Conservation (phyloP, 1,140 invertebrate genomes). For the Lasaia peninsularis region DNA sequence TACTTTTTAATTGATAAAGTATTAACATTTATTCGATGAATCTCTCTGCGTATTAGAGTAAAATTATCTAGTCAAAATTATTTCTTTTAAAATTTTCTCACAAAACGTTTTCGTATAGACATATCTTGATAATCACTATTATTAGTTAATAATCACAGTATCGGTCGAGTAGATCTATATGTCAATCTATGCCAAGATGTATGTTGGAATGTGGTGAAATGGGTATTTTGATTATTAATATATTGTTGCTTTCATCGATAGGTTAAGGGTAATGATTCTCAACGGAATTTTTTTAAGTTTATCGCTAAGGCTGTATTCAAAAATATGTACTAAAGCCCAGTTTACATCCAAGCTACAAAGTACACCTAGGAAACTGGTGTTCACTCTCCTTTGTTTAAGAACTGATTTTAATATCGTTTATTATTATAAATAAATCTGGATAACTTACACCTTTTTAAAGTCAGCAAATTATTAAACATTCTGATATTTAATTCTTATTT, state of each 20-base stretch:
- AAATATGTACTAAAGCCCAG: no score
- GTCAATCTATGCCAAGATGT: neutral
- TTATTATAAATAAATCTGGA: no score
- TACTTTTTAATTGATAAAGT: constrained; percentile 47
- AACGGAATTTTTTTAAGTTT: neutral
- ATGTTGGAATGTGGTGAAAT: neutral
- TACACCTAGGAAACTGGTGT: no score
- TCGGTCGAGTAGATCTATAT: constrained; percentile 1
- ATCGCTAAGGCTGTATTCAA: no score
- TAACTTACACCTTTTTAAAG: no score
- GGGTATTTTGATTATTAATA: neutral
- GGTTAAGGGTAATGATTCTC: neutral
- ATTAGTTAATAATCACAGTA: neutral
- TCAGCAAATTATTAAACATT: no score
- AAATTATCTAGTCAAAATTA: constrained; percentile 74
- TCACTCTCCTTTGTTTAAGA: no score
- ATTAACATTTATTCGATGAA: constrained; percentile 66
- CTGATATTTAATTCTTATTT: no score
- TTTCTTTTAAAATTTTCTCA: constrained; percentile 40
- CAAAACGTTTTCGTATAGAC: neutral
- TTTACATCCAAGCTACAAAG: no score
- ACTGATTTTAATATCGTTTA: no score
- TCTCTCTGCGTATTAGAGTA: constrained; percentile 71
- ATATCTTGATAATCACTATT: constrained; percentile 2
- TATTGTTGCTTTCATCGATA: neutral